Base-by-base conservation (phyloP, 2,888 invertebrate species). In the Drosophila testacea region DNA sequence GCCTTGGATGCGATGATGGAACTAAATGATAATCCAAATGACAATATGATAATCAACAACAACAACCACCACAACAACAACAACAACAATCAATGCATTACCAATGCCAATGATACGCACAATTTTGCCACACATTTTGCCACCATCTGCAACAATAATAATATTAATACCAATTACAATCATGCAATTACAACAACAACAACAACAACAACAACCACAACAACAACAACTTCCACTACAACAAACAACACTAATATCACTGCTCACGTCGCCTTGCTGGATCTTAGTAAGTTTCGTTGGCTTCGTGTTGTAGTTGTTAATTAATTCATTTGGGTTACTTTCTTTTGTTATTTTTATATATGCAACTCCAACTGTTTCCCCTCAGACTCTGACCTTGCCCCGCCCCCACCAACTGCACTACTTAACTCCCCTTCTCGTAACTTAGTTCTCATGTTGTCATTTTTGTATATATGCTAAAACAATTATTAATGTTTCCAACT, bases 261-360 rank as follows among this genome's bases (percentile, higher is more conserved):
- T 72, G 79, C 87, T 81, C 76, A 80, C 77, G 76, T 69, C 75
- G 89, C 74, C 79, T 91, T 88, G 88, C 89, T 90, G 91, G 91
- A 92, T 79, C 87, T 90, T 92, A 92, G 92, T 92, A 92, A 92
- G 92, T 92, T 84, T 44, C 77, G 77, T 77, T 88, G 83, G 82
- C 85, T 82, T 67, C 72, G 65, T 80, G 79, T 79, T 73, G 87
- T 87, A 79, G 77, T 68, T 87, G 77, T 84, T 68, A 48, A 57
- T 50, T 41, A 48, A 34, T 34, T 22, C 10, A 6, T 16, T n/a
- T 6, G 13, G 28, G 66, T 42, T 56, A 4, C 50, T 42, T 42
- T 30, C 4, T 42, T 10, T 54, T 39, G 34, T 28, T 38, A 2
- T 16, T 36, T 46, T 64, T 50, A 48, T 75, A 41, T 54, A 54